Conservation (phyloP, 2,113 vertebrate species). For the Odocoileus hemionus region DNA sequence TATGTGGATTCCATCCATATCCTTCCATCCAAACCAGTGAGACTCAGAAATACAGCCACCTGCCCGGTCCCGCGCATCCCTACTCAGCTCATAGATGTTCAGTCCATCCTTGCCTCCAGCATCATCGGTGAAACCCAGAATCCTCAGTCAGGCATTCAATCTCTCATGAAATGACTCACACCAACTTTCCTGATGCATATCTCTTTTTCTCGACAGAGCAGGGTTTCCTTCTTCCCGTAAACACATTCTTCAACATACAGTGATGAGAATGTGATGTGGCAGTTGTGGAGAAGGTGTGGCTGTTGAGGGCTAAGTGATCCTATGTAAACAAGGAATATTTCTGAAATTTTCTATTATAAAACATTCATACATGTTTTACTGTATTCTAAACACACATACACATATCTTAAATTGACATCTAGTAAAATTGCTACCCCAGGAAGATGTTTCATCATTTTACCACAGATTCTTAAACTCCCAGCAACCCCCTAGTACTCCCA, state of each 20-base stretch:
- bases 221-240: background rate
- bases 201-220: background rate
- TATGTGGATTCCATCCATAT: background rate
- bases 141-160: background rate
- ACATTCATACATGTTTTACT: background rate
- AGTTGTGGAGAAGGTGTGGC: background rate
- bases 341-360: background rate
- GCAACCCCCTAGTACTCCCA: background rate
- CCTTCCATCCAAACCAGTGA: accelerated
- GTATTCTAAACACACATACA: background rate
- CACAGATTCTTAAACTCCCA: background rate
- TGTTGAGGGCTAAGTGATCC: background rate
- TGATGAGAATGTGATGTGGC: background rate
- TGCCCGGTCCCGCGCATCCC: background rate
- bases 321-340: background rate
- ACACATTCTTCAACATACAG: background rate
- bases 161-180: background rate
- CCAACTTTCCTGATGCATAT: background rate
- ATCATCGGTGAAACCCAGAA: background rate
- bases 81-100: background rate
- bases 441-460: background rate
- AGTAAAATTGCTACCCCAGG: background rate
- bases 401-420: background rate
- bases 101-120: background rate
- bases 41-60: background rate